Evolutionary conservation across 2,797 vertebrate genomes (phyloP).

Genomic region (Sebastes melanostomus): DNA sequence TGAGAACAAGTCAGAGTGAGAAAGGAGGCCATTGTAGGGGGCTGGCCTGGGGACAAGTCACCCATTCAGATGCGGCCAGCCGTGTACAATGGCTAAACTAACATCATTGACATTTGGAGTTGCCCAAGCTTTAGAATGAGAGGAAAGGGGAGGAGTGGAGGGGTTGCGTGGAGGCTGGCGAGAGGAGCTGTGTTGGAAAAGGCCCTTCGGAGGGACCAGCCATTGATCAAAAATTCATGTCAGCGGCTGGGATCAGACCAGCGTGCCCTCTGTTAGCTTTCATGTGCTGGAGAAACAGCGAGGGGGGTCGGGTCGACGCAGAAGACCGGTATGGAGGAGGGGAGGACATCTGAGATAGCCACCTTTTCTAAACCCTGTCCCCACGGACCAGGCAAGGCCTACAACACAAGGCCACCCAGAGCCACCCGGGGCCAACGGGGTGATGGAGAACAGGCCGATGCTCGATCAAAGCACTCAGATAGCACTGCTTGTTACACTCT

Average conservation of each 20-base stretch:
- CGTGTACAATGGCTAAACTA: slow-evolving; percentile 96
- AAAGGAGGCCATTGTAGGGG: slow-evolving; percentile 87
- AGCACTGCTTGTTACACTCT: slow-evolving; percentile 47
- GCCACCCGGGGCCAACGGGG: slow-evolving; percentile 43
- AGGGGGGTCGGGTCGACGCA: not conserved
- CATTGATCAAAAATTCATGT: slow-evolving; percentile 82
- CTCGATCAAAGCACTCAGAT: slow-evolving; percentile 70
- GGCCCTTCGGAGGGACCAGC: slow-evolving; percentile 63
- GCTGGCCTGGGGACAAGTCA: slow-evolving; percentile 88
- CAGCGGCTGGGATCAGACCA: slow-evolving; percentile 64
- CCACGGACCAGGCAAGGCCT: slow-evolving; percentile 13
- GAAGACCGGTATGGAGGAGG: slow-evolving; percentile 20
- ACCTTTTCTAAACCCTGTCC: slow-evolving; percentile 53
- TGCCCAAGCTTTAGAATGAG: slow-evolving; percentile 76
- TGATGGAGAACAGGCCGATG: slow-evolving; percentile 56
- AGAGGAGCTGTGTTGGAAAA: slow-evolving; percentile 67
- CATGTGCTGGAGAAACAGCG: slow-evolving; percentile 44
- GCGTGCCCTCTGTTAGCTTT: slow-evolving; percentile 68
- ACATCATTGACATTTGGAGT: slow-evolving; percentile 89
- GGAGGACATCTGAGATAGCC: slow-evolving; percentile 61
- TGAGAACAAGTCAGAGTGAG: slow-evolving; percentile 83
- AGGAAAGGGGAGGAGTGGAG: slow-evolving; percentile 68
- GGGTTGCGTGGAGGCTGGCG: slow-evolving; percentile 41
- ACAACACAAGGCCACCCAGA: slow-evolving; percentile 37
- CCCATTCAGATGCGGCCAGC: slow-evolving; percentile 91